Percentiles rank a stretch among this genome's conserved stretches.
These are phyloP conservation scores for Pteruthius melanotis DNA, from an alignment of 2,113 vertebrate genomes.

Conservation along the genomic window DNA sequence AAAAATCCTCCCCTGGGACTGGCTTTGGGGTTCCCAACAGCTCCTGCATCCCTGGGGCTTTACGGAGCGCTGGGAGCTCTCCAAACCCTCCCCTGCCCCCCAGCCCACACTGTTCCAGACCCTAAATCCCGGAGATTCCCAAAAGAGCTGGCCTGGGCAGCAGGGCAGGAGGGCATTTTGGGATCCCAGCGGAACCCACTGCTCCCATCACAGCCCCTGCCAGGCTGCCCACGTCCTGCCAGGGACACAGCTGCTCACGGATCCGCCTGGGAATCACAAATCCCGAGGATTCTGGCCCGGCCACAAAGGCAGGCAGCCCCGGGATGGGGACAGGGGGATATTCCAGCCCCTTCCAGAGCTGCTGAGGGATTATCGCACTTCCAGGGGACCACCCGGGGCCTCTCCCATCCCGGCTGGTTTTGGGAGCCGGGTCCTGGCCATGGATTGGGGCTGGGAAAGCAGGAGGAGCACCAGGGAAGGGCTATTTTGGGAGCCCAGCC, in stretches of 20 bases:
- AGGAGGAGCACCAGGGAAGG: background rate
- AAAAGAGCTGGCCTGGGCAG: background rate
- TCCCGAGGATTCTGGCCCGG: background rate
- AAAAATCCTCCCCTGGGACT: accelerated
- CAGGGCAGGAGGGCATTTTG: accelerated
- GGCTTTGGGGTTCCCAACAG: accelerated
- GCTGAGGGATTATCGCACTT: accelerated
- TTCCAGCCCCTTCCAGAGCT: background rate
- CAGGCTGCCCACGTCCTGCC: background rate
- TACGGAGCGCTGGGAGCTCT: accelerated
- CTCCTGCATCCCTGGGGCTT: background rate
- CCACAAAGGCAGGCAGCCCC: accelerated
- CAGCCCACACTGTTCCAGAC: background rate
- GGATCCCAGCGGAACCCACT: background rate
- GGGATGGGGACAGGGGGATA: accelerated
- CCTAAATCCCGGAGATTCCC: background rate
- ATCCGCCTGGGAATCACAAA: background rate
- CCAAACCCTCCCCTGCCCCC: background rate
- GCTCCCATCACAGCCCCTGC: background rate
- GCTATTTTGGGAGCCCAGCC: background rate
- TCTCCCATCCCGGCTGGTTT: background rate
- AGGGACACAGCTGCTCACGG: accelerated
- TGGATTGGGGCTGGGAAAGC: background rate
- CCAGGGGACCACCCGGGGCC: accelerated
- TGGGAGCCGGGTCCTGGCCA: background rate